A percentile compares a stretch with the other conserved stretches of the same genome.
These are phyloP conservation scores for Muricea muricata DNA, from an alignment of 92 coral and sea anemone species.

Conservation along the genomic window DNA sequence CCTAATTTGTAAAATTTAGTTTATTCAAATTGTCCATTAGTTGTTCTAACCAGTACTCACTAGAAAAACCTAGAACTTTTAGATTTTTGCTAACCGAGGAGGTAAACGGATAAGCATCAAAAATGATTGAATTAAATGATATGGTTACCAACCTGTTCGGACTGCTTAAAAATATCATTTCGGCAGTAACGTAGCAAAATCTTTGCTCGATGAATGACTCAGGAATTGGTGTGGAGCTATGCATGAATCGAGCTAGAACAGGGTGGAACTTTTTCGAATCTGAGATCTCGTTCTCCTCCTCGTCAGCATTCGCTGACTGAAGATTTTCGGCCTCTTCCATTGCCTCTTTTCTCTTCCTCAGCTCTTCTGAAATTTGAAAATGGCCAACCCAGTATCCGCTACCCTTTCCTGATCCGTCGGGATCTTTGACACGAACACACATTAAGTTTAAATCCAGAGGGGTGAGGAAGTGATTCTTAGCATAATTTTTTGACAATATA, in stretches of 20 bases:
- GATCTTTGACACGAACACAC: constrained; percentile 10
- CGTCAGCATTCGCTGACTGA: background rate
- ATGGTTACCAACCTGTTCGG: constrained; percentile 34
- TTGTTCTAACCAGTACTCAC: no score
- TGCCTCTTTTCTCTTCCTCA: background rate
- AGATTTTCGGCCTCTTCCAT: no score
- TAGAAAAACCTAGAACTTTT: no score
- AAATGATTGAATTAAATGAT: no score
- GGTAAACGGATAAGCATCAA: no score
- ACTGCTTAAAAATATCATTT: background rate
- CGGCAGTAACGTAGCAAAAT: constrained; percentile 22
- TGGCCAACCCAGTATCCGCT: constrained; percentile 40
- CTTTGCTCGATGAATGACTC: background rate
- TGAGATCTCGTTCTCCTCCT: background rate
- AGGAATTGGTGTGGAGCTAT: background rate
- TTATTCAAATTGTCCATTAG: no score
- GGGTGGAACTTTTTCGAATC: background rate
- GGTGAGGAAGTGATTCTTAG: background rate
- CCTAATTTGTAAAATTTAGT: no score
- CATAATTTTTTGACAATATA: background rate
- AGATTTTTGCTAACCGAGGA: no score
- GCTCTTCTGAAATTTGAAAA: constrained; percentile 9
- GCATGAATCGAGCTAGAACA: background rate
- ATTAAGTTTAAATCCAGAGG: background rate
- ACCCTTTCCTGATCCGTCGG: background rate